Evolutionary conservation across 1,140 invertebrate genomes (phyloP).

Genomic region (fruit fly (Drosophila melanogaster)): DNA sequence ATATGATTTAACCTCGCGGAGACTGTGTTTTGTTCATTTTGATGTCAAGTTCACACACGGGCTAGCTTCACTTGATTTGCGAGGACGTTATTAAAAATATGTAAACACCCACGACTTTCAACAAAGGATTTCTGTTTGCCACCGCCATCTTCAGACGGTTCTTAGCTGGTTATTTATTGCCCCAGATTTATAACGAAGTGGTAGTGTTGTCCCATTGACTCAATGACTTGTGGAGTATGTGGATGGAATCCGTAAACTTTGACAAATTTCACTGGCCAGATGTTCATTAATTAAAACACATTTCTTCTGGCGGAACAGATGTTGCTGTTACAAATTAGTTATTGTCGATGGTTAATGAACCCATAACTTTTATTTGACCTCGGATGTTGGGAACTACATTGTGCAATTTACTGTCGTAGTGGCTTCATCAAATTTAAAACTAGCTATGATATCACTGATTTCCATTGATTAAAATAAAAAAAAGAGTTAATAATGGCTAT

Average conservation of each 20-base stretch:
- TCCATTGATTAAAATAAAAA: too few species aligned
- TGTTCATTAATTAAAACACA: constrained; percentile 27
- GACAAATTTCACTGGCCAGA: constrained; percentile 8
- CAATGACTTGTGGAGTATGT: neutral
- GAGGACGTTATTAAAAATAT: constrained; percentile 70
- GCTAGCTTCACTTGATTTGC: constrained; percentile 63
- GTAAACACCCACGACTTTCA: constrained; percentile 48
- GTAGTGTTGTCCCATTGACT: neutral
- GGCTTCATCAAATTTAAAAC: too few species aligned
- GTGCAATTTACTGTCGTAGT: neutral
- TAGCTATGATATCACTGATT: neutral
- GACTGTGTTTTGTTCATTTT: constrained; percentile 58
- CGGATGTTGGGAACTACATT: neutral
- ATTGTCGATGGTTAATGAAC: constrained; percentile 66
- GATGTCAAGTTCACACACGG: constrained; percentile 63
- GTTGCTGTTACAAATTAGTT: constrained; percentile 56
- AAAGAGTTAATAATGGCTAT: too few species aligned
- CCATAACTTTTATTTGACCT: constrained; percentile 37
- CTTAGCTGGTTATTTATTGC: constrained; percentile 18
- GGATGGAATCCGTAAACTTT: neutral
- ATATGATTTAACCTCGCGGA: constrained; percentile 61
- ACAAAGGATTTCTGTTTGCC: constrained; percentile 57
- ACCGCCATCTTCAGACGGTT: neutral
- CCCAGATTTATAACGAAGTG: constrained; percentile 33
- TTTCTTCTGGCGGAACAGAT: constrained; percentile 9